These are phyloP conservation scores for Triops cancriformis DNA, from an alignment of 1,140 invertebrate genomes.

Conservation along the genomic window DNA sequence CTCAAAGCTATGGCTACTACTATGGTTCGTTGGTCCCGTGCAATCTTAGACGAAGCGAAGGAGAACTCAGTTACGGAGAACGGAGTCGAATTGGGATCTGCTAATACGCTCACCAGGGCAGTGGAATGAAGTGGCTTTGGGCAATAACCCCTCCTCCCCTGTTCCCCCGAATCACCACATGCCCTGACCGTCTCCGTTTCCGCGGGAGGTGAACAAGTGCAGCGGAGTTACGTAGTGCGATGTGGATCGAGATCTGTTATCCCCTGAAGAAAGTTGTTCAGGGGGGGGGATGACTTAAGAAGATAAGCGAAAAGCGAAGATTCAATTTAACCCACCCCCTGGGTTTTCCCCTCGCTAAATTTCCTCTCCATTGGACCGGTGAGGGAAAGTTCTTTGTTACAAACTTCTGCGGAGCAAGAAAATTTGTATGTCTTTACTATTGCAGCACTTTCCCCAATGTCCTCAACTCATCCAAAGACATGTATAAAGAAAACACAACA, in stretches of 20 bases:
- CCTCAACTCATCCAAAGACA: constrained; percentile 12
- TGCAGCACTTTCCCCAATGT: background rate
- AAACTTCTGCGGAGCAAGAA: too few species aligned
- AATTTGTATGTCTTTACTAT: background rate
- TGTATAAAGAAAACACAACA: background rate
- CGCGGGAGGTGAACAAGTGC: background rate
- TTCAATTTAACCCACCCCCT: background rate
- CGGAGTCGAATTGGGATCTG: background rate
- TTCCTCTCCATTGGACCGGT: background rate
- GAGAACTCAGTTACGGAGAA: background rate
- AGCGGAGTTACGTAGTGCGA: background rate
- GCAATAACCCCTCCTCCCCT: too few species aligned
- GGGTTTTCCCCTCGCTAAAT: background rate
- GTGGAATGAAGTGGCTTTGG: constrained; percentile 1
- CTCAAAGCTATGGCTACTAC: too few species aligned
- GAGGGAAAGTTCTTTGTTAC: too few species aligned
- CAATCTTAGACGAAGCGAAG: too few species aligned
- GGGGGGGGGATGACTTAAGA: background rate
- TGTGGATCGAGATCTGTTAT: background rate
- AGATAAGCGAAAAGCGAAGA: background rate
- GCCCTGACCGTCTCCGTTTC: background rate
- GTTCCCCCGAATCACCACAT: too few species aligned
- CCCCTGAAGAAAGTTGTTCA: background rate
- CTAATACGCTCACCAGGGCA: background rate
- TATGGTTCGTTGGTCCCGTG: too few species aligned